Percentiles rank a stretch among this genome's conserved stretches.
Evolutionary conservation across 1,140 invertebrate species (phyloP).

Genomic region (Nymphalis io): DNA sequence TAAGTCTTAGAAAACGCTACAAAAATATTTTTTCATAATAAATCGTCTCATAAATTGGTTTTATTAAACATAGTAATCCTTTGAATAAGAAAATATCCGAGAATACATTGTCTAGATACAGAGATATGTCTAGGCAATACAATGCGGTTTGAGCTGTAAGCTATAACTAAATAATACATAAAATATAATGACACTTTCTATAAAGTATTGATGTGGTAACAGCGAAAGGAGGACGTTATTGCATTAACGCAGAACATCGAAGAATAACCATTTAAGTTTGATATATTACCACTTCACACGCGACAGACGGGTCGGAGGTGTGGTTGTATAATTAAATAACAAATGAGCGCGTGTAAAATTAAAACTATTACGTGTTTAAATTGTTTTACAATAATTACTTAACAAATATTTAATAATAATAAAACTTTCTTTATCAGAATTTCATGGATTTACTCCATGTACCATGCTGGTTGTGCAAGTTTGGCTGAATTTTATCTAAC

Average conservation of each 20-base stretch:
- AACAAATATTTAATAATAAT: no score
- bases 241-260: constrained; percentile 1
- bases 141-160: neutral
- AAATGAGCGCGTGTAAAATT: neutral
- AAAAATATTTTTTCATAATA: neutral
- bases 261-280: constrained; percentile 5
- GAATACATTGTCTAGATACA: neutral
- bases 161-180: neutral
- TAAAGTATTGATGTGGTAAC: neutral
- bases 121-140: neutral
- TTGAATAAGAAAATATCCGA: no score
- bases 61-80: no score
- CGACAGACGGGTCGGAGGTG: neutral
- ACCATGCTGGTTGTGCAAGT: no score
- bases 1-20: neutral
- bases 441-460: no score
- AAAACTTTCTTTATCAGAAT: no score
- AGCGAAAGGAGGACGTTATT: neutral
- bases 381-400: no score
- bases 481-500: no score
- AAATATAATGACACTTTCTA: neutral
- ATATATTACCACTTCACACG: neutral
- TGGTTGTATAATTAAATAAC: neutral
- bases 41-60: no score
- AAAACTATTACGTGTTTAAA: neutral